Evolutionary conservation across 2,113 vertebrate genomes (phyloP), one percentile per base, ranked within the genome.

Genomic region (Oxyruncus cristatus): DNA sequence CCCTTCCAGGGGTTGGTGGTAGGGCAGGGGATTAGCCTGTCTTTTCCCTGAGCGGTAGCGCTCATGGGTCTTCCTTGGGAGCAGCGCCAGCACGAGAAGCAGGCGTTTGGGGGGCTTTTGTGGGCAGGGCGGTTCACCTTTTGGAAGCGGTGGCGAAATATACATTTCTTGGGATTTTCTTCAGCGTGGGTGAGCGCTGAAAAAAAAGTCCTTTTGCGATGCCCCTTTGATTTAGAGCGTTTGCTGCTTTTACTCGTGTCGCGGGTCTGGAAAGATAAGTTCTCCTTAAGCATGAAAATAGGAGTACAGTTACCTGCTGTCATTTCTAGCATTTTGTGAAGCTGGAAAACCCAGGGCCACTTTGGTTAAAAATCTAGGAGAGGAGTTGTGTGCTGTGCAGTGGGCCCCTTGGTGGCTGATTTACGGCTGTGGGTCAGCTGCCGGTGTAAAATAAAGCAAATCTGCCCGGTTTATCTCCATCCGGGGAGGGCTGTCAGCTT

Each of bases 261-360:
- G 42, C 84, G 73, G 73, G 50, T 91, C 37, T 92, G 78, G 85
- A 42, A 88, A 88, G 85, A 65, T 24, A 59, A 92, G 81, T 96
- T 96, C 55, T 44, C 37, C 55, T 33, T 30, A 50, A 72, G 82
- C 26, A 5, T 61, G 83, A 33, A 68, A 81, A 75, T 26, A 42
- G 32, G 63, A 89, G 95, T 85, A 92, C 73, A 22, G 71, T 82
- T 93, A 93, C 87, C 53, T 92, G 76, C 93, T 66, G 72, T 30
- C 42, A 39, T 41, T 81, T 56, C 35, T 95, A 42, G 89, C 71
- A 1, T 83, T 96, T 94, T 94, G 76, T 59, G 88, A 61, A 70
- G 92, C 89, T 87, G 92, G 89, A 93, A 95, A 97, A 89, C 44
- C 50, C 15, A 19, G 65, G 23, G 55, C 39, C 39, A 4, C 62